Conservation (phyloP, 2,797 vertebrate genomes). For the Schizopygopsis pylzovi region DNA sequence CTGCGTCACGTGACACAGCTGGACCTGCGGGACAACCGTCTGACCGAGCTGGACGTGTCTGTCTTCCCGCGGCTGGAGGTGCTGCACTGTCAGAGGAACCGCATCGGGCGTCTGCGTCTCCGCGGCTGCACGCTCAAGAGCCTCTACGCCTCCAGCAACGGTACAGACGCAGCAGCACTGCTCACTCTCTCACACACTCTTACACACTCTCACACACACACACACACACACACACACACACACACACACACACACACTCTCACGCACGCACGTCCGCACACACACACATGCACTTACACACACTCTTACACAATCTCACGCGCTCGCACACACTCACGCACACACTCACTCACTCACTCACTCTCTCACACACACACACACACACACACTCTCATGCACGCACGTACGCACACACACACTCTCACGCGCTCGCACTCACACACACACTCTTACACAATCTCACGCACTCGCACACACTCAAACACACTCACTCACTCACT, state of each 20-base stretch:
- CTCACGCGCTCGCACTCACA: no score
- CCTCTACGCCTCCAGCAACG: slow-evolving; percentile 88
- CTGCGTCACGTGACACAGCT: slow-evolving; percentile 92
- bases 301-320: no score
- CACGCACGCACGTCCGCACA: no score
- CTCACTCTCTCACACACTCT: not conserved
- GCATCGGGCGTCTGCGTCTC: slow-evolving; percentile 82
- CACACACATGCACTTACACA: no score
- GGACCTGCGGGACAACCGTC: slow-evolving; percentile 92
- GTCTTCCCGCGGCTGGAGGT: slow-evolving; percentile 90
- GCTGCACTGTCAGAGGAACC: slow-evolving; percentile 95
- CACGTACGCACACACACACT: no score
- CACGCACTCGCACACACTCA: no score
- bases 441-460: no score
- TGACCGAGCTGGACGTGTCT: slow-evolving; percentile 86
- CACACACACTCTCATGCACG: not conserved
- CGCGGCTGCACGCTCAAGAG: slow-evolving; percentile 90
- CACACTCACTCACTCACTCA: not conserved
- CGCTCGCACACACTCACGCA: not conserved
- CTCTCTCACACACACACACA: not conserved
- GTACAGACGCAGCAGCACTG: slow-evolving; percentile 72
- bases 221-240: not conserved
- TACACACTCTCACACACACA: not conserved
- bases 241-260: no score
- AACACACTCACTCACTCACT: no score